phyloP scores from a whole-genome alignment of 2,888 invertebrate species.

The Scelioninae gen. 2 region DNA sequence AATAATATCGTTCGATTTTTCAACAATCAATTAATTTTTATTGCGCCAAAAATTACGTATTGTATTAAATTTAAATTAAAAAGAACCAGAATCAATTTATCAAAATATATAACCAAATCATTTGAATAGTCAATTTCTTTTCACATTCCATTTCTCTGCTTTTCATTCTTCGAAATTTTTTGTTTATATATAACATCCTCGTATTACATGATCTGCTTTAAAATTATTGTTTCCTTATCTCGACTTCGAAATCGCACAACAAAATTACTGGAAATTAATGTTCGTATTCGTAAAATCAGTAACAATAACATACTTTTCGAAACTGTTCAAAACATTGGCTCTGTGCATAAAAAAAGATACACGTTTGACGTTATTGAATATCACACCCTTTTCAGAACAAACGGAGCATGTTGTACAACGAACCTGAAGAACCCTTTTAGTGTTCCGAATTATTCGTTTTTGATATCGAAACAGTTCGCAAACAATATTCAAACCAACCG shows the following conservation, averaged over 20 bases:
- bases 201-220: neutral
- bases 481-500: neutral
- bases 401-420: neutral
- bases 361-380: slow-evolving; percentile 28
- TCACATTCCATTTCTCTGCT: neutral
- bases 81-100: too few species aligned
- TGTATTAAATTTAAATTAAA: too few species aligned
- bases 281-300: neutral
- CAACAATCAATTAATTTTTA: too few species aligned
- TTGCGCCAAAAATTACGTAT: too few species aligned
- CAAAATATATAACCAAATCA: too few species aligned
- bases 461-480: neutral
- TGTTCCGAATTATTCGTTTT: neutral
- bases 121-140: neutral
- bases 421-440: neutral
- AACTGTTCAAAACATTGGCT: too few species aligned
- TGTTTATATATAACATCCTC: neutral
- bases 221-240: neutral
- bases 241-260: too few species aligned
- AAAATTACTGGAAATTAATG: too few species aligned
- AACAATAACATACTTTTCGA: neutral
- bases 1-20: too few species aligned
- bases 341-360: neutral
- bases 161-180: neutral
- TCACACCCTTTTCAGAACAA: slow-evolving; percentile 35